phyloP scores from a whole-genome alignment of 37 sponge, comb jelly and placozoan genomes.

The Ephydatia muelleri region DNA sequence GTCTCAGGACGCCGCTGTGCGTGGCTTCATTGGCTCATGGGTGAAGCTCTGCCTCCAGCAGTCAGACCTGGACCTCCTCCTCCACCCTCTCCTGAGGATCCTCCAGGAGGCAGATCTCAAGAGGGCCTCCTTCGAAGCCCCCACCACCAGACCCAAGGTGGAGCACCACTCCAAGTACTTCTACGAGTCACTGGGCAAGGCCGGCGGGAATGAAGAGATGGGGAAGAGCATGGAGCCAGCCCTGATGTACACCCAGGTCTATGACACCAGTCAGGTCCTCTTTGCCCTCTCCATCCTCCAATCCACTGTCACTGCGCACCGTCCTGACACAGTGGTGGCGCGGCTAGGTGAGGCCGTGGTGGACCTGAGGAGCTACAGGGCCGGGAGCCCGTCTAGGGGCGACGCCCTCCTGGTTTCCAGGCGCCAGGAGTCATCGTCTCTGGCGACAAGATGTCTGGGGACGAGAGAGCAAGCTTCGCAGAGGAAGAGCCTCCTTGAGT shows the following conservation, averaged over 20 bases:
- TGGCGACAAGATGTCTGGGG: too few relatives aligned
- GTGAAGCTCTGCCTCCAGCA: constrained; percentile 5
- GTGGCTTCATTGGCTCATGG: constrained; percentile 36
- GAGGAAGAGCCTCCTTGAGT: constrained; percentile 45
- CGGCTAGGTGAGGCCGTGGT: constrained; percentile 8
- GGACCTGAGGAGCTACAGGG: background rate
- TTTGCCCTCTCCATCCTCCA: constrained; percentile 46
- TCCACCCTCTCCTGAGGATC: constrained; percentile 43
- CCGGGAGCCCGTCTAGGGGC: background rate
- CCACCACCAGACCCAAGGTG: background rate
- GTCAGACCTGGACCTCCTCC: background rate
- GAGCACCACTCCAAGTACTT: constrained; percentile 42
- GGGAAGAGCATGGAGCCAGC: constrained; percentile 12
- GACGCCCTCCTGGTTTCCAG: background rate
- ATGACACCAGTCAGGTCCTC: constrained; percentile 40
- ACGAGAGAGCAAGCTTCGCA: background rate
- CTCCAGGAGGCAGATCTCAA: constrained; percentile 26
- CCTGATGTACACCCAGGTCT: constrained; percentile 27
- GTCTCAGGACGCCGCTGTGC: constrained; percentile 20
- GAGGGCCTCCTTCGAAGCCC: background rate
- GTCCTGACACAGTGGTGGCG: constrained; percentile 5
- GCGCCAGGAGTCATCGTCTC: too few relatives aligned
- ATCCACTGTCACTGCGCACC: background rate
- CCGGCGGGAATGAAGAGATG: background rate
- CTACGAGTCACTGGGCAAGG: constrained; percentile 14